phyloP scores from a whole-genome alignment of 64 coral and sea anemone species.

The Exaiptasia diaphana region DNA sequence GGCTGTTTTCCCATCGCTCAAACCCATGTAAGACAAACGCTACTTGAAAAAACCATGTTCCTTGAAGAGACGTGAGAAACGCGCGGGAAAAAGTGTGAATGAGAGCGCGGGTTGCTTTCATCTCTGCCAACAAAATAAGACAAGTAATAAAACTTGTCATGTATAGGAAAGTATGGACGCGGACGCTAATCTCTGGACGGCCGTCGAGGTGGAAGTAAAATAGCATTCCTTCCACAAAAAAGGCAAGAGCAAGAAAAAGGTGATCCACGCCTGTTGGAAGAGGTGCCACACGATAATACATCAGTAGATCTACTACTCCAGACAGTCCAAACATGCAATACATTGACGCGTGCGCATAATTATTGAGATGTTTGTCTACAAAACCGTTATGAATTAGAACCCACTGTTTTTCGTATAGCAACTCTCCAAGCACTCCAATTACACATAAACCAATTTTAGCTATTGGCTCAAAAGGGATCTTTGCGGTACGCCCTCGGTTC shows the following conservation, averaged over 20 bases:
- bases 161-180: constrained; percentile 71
- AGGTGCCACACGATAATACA: constrained; percentile 11
- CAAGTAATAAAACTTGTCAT: constrained; percentile 53
- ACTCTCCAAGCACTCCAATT: constrained; percentile 34
- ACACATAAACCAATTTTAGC: constrained; percentile 32
- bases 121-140: constrained; percentile 32
- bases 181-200: constrained; percentile 66
- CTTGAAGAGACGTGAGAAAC: constrained; percentile 60
- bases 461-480: constrained; percentile 63
- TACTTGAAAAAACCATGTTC: constrained; percentile 74
- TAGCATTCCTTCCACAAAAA: constrained; percentile 65
- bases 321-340: constrained; percentile 74
- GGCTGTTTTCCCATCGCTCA: constrained; percentile 37
- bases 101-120: background rate
- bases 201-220: constrained; percentile 79
- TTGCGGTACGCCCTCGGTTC: background rate
- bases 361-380: constrained; percentile 23
- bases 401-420: background rate
- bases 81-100: constrained; percentile 19
- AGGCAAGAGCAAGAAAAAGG: constrained; percentile 45
- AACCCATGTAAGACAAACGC: constrained; percentile 58
- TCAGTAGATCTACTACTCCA: constrained; percentile 55
- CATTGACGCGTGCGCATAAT: constrained; percentile 75
- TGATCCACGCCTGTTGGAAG: constrained; percentile 54
- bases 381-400: constrained; percentile 47